Conservation (phyloP, 2,797 vertebrate species). For the Acanthornis magna region DNA sequence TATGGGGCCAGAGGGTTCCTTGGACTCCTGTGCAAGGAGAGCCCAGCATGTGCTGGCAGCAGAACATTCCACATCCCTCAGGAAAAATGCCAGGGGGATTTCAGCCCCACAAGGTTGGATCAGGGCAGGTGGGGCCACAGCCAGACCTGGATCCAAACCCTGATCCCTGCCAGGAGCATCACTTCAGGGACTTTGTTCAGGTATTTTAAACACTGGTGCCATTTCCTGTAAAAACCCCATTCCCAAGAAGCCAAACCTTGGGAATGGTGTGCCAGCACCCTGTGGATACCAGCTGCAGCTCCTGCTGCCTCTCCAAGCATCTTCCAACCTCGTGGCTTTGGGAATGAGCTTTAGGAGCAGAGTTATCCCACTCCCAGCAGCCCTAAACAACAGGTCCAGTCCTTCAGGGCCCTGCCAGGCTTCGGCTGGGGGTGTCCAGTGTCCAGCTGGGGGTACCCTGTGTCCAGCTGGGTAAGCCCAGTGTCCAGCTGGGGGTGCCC, state of each 20-base stretch:
- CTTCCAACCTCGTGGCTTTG: neutral
- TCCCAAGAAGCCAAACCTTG: neutral
- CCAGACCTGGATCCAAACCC: neutral
- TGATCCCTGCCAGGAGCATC: neutral
- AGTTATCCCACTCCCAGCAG: neutral
- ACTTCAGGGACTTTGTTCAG: neutral
- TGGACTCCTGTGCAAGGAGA: neutral
- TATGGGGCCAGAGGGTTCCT: neutral
- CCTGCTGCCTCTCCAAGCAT: neutral
- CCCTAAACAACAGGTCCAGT: neutral
- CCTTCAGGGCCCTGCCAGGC: neutral
- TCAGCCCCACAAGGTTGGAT: neutral
- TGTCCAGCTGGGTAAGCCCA: neutral
- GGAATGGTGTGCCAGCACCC: neutral
- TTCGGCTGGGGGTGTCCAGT: neutral
- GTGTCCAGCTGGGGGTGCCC: neutral
- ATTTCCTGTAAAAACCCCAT: neutral
- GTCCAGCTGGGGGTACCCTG: neutral
- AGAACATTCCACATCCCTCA: neutral
- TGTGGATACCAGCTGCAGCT: rapidly evolving
- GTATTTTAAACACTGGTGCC: neutral
- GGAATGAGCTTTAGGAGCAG: neutral
- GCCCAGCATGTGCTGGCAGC: neutral
- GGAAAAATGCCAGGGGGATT: neutral
- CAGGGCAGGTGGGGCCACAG: neutral